phyloP scores from a whole-genome alignment of 2,797 vertebrate genomes.

The Tauraco hartlaubi region DNA sequence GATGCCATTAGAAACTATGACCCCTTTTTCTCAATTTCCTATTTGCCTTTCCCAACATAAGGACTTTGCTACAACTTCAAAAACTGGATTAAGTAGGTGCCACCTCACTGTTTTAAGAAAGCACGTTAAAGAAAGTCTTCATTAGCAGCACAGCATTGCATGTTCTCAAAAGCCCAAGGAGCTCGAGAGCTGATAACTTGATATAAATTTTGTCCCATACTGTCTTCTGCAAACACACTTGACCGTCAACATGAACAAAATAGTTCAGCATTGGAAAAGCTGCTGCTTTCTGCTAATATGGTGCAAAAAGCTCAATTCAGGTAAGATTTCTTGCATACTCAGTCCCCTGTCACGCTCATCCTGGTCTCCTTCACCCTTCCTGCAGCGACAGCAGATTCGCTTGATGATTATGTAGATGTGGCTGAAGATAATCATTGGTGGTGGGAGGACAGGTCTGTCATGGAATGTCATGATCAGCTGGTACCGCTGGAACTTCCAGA shows the following conservation, averaged over 20 bases:
- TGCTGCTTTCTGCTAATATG: not conserved
- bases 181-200: not conserved
- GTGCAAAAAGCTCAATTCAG: not conserved
- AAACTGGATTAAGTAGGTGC: not conserved
- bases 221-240: not conserved
- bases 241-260: not conserved
- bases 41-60: not conserved
- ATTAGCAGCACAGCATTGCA: not conserved
- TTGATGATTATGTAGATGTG: constrained; percentile 92
- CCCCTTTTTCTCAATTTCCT: not conserved
- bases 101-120: not conserved
- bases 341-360: constrained; percentile 95
- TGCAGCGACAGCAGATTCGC: constrained; percentile 87
- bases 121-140: not conserved
- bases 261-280: not conserved
- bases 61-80: not conserved
- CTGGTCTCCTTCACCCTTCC: constrained; percentile 87
- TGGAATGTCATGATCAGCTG: constrained; percentile 99
- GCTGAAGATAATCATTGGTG: constrained; percentile 96
- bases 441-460: constrained; percentile 96
- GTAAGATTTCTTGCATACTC: constrained; percentile 81
- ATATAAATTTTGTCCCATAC: not conserved
- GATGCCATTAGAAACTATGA: not conserved
- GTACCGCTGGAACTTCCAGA: constrained; percentile 99
- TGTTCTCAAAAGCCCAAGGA: not conserved